Evolutionary conservation across 2,113 vertebrate species (phyloP).

Genomic region (Cricetomys ansorgei): DNA sequence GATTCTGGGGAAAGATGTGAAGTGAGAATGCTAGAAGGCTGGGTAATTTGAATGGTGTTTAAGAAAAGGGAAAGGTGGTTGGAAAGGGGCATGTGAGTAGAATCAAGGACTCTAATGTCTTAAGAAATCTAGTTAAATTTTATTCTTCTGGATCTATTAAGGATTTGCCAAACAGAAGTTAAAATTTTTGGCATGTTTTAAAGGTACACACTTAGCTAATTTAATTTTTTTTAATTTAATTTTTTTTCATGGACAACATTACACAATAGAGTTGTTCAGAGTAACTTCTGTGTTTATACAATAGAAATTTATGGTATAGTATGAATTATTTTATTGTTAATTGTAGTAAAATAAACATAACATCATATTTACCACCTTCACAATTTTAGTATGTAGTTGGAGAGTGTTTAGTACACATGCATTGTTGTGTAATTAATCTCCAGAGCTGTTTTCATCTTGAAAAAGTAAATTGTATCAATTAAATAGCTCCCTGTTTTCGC

Average conservation of each 20-base stretch:
- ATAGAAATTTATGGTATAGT: background rate
- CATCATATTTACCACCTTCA: background rate
- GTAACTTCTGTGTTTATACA: background rate
- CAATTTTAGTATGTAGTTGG: background rate
- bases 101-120: background rate
- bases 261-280: background rate
- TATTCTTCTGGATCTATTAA: background rate
- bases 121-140: background rate
- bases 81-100: background rate
- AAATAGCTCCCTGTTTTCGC: background rate
- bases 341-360: background rate
- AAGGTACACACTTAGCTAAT: background rate
- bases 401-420: background rate
- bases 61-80: background rate
- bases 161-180: background rate
- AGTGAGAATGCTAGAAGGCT: background rate
- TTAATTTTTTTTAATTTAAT: background rate
- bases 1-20: background rate
- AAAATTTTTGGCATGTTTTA: background rate
- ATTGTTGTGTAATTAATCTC: background rate
- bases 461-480: background rate
- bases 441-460: background rate
- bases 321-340: background rate
- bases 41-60: constrained; percentile 13
- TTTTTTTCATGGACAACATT: background rate